Evolutionary conservation across 1,140 invertebrate genomes (phyloP).

Genomic region (Drosophila chauvacae): DNA sequence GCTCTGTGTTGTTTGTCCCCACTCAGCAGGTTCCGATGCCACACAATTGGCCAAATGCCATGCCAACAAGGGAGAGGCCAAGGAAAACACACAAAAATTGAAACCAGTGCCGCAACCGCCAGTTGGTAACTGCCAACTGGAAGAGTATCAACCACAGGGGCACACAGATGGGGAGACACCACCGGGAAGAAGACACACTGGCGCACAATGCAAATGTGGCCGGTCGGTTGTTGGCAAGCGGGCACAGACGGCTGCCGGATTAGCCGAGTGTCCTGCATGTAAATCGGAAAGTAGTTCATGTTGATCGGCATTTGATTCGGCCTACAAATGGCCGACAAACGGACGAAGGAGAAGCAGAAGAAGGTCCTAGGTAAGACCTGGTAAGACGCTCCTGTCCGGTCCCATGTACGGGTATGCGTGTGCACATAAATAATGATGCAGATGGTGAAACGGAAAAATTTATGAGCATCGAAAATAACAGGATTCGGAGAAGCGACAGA

Average conservation of each 20-base stretch:
- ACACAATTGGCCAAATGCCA: conserved; percentile 63
- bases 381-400: not conserved
- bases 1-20: conserved; percentile 42
- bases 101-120: conserved; percentile 57
- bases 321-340: conserved; percentile 54
- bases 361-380: not conserved
- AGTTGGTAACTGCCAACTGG: conserved; percentile 50
- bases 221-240: not conserved
- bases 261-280: conserved; percentile 52
- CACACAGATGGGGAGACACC: conserved; percentile 16
- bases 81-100: conserved; percentile 56
- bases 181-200: conserved; percentile 16
- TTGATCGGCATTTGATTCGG: conserved; percentile 54
- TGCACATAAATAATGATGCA: conserved; percentile 47
- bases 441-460: conserved; percentile 39
- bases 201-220: conserved; percentile 50
- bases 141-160: conserved; percentile 48
- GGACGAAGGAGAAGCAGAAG: conserved; percentile 7
- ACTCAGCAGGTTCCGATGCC: conserved; percentile 50
- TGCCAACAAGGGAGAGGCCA: conserved; percentile 37
- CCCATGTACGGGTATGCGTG: not conserved
- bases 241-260: conserved; percentile 31
- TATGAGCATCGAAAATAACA: conserved; percentile 37
- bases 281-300: conserved; percentile 56
- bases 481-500: conserved; percentile 13